Evolutionary conservation across 2,888 invertebrate genomes (phyloP), one percentile per base, ranked within the genome.

Genomic region (Strigamia maritima): DNA sequence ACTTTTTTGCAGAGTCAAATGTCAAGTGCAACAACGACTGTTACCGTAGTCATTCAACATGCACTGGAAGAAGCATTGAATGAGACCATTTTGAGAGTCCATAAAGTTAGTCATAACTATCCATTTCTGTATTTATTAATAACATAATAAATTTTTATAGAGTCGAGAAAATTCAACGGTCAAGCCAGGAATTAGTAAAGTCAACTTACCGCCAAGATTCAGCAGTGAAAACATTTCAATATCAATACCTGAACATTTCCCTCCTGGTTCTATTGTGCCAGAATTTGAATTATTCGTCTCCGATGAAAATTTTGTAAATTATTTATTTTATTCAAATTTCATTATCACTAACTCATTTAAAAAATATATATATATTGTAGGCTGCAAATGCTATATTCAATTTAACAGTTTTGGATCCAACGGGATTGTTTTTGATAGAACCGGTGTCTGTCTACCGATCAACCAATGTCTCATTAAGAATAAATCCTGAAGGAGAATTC

Each of bases 381-480:
- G 35, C 26, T n/a, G 2, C n/a, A n/a, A n/a, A 75, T n/a, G 35
- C 35, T 26, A 28, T 35, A 14, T 75, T 75, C n/a, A 75, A 75
- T 75, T 75, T 75, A 75, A 75, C 75, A 75, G 35, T 35, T 8
- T 75, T 75, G 28, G 75, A 75, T 75, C 75, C 75, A 26, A 31
- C 75, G 3, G 75, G 75, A 14, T 35, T 31, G 26, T 75, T 75
- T 75, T 14, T 75, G 16, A n/a, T 75, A n/a, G 75, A 75, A 28
- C 75, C 75, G 12, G n/a, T 35, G n/a, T 31, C 19, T 14, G 75
- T n/a, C 7, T 31, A 75, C 19, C 28, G 35, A 26, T 22, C 28
- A 16, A 16, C 75, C 24, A 75, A 28, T 35, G 28, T 75, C 14
- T n/a, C 28, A 28, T 16, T 75, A 6, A 12, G 28, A 28, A 6